These are phyloP conservation scores for Oncopeltus fasciatus DNA, from an alignment of 1,140 invertebrate genomes.

Conservation along the genomic window DNA sequence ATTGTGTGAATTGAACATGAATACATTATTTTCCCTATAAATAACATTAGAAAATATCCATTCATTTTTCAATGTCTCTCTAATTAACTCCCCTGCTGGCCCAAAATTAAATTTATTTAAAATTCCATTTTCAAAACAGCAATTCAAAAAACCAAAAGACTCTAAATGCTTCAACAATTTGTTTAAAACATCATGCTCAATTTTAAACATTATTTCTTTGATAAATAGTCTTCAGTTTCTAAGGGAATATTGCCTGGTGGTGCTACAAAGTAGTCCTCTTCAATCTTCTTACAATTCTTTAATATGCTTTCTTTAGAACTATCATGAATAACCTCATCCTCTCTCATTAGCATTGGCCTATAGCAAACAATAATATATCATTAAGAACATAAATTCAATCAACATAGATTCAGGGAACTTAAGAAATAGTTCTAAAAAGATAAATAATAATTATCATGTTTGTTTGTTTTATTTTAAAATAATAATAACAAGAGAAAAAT, in stretches of 20 bases:
- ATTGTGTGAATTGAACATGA: constrained; percentile 26
- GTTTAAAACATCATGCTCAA: constrained; percentile 24
- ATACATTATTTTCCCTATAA: constrained; percentile 36
- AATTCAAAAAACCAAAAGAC: constrained; percentile 29
- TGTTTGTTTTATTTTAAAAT: too few relatives aligned
- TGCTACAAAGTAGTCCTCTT: constrained; percentile 81
- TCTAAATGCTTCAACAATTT: constrained; percentile 31
- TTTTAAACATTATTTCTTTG: neutral
- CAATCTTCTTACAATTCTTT: constrained; percentile 50
- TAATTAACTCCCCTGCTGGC: constrained; percentile 36
- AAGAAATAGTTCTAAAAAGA: too few relatives aligned
- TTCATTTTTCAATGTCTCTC: constrained; percentile 38
- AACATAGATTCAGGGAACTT: neutral
- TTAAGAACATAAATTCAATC: constrained; percentile 11
- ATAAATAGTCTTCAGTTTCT: constrained; percentile 27
- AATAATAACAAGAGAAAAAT: neutral
- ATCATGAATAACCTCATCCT: constrained; percentile 54
- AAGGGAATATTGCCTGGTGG: constrained; percentile 65
- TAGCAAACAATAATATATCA: constrained; percentile 29
- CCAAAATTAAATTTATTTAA: constrained; percentile 29
- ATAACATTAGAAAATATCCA: constrained; percentile 40
- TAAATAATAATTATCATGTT: too few relatives aligned
- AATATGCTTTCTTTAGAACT: constrained; percentile 49
- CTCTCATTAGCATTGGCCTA: constrained; percentile 48
- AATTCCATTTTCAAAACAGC: constrained; percentile 27